These are phyloP conservation scores for Synergus itoensis DNA, from an alignment of 2,888 invertebrate species.

Conservation along the genomic window DNA sequence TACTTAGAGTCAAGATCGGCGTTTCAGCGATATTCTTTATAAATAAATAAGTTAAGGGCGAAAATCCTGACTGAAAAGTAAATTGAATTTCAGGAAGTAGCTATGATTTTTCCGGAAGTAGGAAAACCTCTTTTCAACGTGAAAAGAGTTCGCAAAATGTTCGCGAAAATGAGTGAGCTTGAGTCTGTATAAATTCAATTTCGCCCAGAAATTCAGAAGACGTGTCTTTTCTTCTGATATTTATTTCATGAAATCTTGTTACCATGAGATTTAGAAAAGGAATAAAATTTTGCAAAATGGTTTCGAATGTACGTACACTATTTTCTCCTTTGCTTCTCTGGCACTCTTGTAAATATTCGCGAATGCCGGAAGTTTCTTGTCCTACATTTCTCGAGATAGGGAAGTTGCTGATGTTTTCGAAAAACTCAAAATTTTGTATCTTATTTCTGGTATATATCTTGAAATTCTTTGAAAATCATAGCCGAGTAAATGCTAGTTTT, in stretches of 20 bases:
- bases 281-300: too few species aligned
- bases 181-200: background rate
- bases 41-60: background rate
- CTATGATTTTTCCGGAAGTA: background rate
- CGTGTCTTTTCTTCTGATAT: background rate
- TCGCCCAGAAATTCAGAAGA: constrained; percentile 5
- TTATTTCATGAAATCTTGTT: background rate
- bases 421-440: background rate
- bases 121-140: background rate
- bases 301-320: background rate
- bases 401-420: background rate
- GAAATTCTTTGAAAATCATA: too few species aligned
- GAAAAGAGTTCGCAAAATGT: constrained; percentile 24
- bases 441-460: background rate
- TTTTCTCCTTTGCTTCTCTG: background rate
- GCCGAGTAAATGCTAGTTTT: too few species aligned
- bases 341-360: too few species aligned
- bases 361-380: too few species aligned
- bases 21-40: background rate
- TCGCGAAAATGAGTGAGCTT: constrained; percentile 5
- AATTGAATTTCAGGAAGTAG: constrained; percentile 26
- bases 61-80: background rate
- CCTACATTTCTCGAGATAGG: too few species aligned
- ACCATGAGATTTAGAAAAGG: too few species aligned
- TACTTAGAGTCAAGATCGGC: background rate